Percentiles rank a stretch among this genome's conserved stretches.
Conservation (phyloP, 2,888 invertebrate genomes). For the Phoenoteleia sp. region DNA sequence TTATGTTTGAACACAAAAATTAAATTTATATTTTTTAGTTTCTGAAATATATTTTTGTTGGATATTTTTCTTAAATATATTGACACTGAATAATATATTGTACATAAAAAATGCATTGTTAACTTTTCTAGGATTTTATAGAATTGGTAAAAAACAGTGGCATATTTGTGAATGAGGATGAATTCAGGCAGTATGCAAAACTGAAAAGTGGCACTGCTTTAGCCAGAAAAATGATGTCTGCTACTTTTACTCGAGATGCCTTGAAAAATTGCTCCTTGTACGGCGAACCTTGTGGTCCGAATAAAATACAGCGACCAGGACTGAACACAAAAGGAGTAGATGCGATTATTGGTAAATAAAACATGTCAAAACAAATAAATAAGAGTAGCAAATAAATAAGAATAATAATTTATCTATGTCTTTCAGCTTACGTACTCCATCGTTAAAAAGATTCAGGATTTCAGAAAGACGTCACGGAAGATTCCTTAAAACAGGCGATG, state of each 20-base stretch:
- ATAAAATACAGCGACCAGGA: conserved; percentile 12
- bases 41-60: no score
- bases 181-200: conserved; percentile 11
- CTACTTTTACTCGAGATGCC: conserved; percentile 13
- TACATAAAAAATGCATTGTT: no score
- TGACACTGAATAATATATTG: no score
- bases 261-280: conserved; percentile 12
- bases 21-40: conserved; percentile 8
- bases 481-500: conserved; percentile 4
- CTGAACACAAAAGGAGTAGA: conserved; percentile 18
- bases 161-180: conserved; percentile 26
- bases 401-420: no score
- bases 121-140: conserved; percentile 10
- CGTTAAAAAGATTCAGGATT: background rate
- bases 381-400: no score
- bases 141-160: conserved; percentile 5
- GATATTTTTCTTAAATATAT: no score
- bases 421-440: conserved; percentile 25
- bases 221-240: conserved; percentile 28
- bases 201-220: conserved; percentile 3
- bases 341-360: conserved; percentile 21
- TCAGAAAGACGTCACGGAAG: conserved; percentile 5
- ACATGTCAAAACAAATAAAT: no score
- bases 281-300: conserved; percentile 1
- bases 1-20: background rate